Evolutionary conservation across 1,140 invertebrate species (phyloP), one percentile per base, ranked within the genome.

Genomic region (Penaeus indicus): DNA sequence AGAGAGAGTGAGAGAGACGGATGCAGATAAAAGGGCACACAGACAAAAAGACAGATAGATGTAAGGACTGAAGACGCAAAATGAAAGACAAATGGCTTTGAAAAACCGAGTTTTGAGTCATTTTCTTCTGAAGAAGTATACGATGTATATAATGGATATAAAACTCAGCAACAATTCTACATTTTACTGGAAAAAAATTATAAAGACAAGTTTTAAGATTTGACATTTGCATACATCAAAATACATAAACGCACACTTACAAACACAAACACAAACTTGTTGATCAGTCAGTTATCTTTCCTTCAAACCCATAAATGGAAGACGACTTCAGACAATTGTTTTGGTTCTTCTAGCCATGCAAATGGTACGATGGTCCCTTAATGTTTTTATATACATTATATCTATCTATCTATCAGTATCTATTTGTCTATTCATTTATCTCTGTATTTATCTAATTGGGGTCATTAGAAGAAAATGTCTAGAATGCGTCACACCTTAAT

Each of bases 1-100:
- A 72, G 69, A 72, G 69, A 72, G 69, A 72, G n/a, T 27, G 69
- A 72, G n/a, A n/a, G 69, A 72, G n/a, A 72, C 25, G 22, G 69
- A 72, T 25, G 3, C 25, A 72, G 69, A 25, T 25, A 72, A 3
- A 72, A 18, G 22, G 22, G 32, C 25, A n/a, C 11, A n/a, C n/a
- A 72, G 67, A 72, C 11, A 7, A 27, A 19, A 69, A 69, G 32
- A 69, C 32, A 11, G 32, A 69, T 69, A 25, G n/a, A 69, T 69
- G 67, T 11, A 13, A 69, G 32, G n/a, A 25, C 32, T n/a, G 32
- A 21, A 69, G 67, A 21, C 18, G 67, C n/a, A 69, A 69, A 11
- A 27, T 69, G 67, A 69, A n/a, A 69, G 32, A 21, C 11, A 69
- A 5, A 2, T 22, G 67, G 18, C 21, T 21, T 69, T 16, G n/a